Evolutionary conservation across 2,888 invertebrate genomes (phyloP), one percentile per base, ranked within the genome.

Genomic region (Rhodophaea formosa): DNA sequence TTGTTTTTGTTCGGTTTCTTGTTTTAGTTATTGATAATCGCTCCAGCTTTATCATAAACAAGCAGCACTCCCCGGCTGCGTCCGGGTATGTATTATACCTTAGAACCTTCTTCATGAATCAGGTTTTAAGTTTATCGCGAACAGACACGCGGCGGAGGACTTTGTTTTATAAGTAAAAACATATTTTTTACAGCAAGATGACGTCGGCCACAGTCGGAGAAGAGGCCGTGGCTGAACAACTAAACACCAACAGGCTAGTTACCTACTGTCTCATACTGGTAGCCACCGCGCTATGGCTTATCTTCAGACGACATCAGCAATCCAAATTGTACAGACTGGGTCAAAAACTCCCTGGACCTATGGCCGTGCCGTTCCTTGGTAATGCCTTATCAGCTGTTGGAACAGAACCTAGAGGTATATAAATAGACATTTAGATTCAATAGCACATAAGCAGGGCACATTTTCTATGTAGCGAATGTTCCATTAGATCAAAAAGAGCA

Each of bases 301-400:
- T 87, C 1, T 77, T 91, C 68, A 82, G 88, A 80, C 92, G 91
- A 90, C 91, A 92, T 61, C 86, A 87, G 58, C 89, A 88, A 58
- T 84, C 88, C 0, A 83, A 85, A 29, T 70, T 95, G 69, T 80
- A 91, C 59, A 93, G 93, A 68, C 74, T 96, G 59, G 95, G 94
- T 0, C 92, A 93, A 51, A 94, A 92, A 69, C 79, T 96, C 17
- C 96, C 96, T 0, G 95, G 95, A 55, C 96, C 96, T 0, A 67
- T 82, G 1, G 87, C 93, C 0, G 62, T 93, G 14, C 96, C 96
- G 0, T 43, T 96, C 0, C 69, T 96, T 56, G 96, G 96, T 64
- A 95, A 94, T 71, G 95, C 95, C 0, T 86, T 94, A 12, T 77
- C 94, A 58, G 92, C 94, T 0, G 63, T 94, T 0, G 95, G 95